Evolutionary conservation across 2,113 vertebrate genomes (phyloP), one percentile per base, ranked within the genome.

Genomic region (Mellivora capensis): DNA sequence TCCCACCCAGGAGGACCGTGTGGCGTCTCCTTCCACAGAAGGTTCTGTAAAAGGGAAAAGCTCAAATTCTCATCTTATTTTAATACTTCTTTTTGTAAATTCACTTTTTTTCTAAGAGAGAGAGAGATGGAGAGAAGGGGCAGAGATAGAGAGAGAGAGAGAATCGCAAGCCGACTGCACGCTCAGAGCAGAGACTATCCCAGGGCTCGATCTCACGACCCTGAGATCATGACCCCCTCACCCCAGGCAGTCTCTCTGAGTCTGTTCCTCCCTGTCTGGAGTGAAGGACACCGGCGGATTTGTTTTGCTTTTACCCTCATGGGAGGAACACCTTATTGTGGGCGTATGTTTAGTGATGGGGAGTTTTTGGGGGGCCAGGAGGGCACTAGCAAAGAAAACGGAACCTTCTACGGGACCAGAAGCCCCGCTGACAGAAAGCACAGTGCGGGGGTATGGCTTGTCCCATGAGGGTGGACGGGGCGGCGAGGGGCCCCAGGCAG

Each of bases 111-210:
- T 69, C 8, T 8, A 18, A 37, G 34, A 69, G 34, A 21, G 34
- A 21, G 64, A 67, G 14, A 67, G 20, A 21, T 7, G 18, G 64
- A 18, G 7, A 34, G 67, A 7, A 21, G 67, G 18, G 67, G 18
- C 67, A 69, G 34, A 69, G 67, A 20, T 34, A n/a, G 34, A 57
- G 52, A 14, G 52, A 64, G 64, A 14, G 61, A 69, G 64, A 69
- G 15, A 69, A 69, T 37, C 8, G 4, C 67, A 69, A 69, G 67
- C 34, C 4, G 67, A 69, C 67, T 2, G 0, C 67, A 20, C 1
- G 18, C 34, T 4, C 34, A 0, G 17, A 0, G 1, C 18, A 10
- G 34, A 4, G 67, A 1, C 17, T 3, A 6, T 20, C 3, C 0
- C 8, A 1, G 34, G 64, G 67, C 34, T 69, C 67, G 1, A 37